Conservation (phyloP, 2,113 vertebrate species). For the Hypanus sabinus region DNA sequence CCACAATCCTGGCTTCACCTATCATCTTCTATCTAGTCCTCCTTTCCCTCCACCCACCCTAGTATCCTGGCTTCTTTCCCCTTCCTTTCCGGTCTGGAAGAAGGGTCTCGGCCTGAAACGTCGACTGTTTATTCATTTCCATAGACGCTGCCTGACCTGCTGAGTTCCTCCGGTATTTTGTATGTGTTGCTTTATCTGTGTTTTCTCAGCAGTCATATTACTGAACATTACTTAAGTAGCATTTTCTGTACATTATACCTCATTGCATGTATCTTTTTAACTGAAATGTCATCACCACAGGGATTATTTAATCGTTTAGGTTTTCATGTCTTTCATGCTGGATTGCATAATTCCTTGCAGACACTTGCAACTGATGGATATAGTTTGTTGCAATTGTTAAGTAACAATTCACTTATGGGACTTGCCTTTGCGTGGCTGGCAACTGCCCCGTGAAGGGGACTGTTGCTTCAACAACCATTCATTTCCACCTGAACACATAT, state of each 20-base stretch:
- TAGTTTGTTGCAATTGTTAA: conserved; percentile 15
- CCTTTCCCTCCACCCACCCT: too few relatives aligned
- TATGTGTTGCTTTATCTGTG: not conserved
- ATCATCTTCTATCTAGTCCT: too few relatives aligned
- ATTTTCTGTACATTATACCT: not conserved
- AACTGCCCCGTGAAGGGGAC: not conserved
- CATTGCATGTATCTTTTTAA: not conserved
- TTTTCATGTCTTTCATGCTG: not conserved
- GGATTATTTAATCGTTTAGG: not conserved
- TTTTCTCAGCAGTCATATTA: not conserved
- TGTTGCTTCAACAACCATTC: conserved; percentile 8
- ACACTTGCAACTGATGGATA: not conserved
- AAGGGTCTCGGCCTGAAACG: too few relatives aligned
- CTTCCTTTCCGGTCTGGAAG: too few relatives aligned
- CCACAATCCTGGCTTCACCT: too few relatives aligned
- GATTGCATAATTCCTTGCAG: not conserved
- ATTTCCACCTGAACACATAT: conserved; percentile 14
- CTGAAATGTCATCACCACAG: not conserved
- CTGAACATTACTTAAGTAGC: not conserved
- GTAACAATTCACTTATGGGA: not conserved
- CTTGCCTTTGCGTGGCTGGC: not conserved
- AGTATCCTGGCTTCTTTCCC: too few relatives aligned
- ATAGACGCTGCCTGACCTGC: too few relatives aligned
- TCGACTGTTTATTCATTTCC: too few relatives aligned
- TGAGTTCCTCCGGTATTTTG: too few relatives aligned